Base-by-base conservation (phyloP, 1,140 invertebrate genomes). In the Stegodyphus mimosarum region DNA sequence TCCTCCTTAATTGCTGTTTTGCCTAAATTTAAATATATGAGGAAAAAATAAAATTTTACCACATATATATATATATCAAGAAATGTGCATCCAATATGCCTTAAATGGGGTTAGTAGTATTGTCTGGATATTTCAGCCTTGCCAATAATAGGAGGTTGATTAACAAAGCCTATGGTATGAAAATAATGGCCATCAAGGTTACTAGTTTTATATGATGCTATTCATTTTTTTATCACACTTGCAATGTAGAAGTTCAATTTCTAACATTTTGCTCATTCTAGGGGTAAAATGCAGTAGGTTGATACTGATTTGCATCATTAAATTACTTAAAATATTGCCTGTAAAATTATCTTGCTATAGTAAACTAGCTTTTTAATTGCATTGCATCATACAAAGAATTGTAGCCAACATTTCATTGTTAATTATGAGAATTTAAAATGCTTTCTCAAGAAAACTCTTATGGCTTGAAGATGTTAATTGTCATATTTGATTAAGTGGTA, bases 151-250 rank as follows among this genome's bases (percentile, higher is more conserved):
- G 63, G 73, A 84, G 81, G 81, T 84, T 84, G 81, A 84, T 85
- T 33, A 78, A 85, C 83, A 85, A 85, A 85, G 83, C 83, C 83
- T 85, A 85, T 85, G 83, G 75, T 85, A 85, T 84, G 81, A 84
- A 74, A 84, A 84, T 84, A 83, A 84, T 69, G 81, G 72, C 81
- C 81, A 71, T 73, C 51, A 84, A 84, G 81, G 71, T 84, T 84
- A 74, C 63, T 76, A 75, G 72, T 84, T 84, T 84, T 84, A 84
- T 84, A 81, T 81, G 71, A 33, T 53, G 33, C 50, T 69, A 49
- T 73, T 83, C 53, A 83, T 69, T 84, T 81, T 81, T 84, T 48
- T 84, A 76, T 63, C 63, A 72, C 50, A 48, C 71, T 72, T 83
- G 49, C n/a, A 69, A 75, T 53, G 48, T 67, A 67, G 48, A 52